Conservation (phyloP, 2,113 vertebrate genomes). For the Saccopteryx leptura region DNA sequence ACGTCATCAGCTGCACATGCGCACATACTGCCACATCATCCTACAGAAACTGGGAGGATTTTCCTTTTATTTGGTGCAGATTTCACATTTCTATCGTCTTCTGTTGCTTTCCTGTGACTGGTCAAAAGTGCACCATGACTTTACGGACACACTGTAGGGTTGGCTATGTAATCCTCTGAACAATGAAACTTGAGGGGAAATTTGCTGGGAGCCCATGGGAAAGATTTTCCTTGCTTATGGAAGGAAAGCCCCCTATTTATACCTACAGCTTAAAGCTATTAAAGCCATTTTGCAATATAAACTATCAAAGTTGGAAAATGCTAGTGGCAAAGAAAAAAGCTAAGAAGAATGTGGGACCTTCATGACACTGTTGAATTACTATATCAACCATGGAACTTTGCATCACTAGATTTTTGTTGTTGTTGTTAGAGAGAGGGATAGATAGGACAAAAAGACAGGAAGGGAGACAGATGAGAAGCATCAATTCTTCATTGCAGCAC, state of each 20-base stretch:
- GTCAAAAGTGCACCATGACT: too few species aligned
- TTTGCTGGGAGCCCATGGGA: not conserved
- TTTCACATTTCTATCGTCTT: too few species aligned
- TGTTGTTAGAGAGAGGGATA: too few species aligned
- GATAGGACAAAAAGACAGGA: too few species aligned
- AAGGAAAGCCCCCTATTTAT: not conserved
- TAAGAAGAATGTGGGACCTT: not conserved
- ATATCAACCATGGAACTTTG: not conserved
- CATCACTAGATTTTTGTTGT: not conserved
- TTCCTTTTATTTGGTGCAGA: too few species aligned
- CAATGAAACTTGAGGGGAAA: not conserved
- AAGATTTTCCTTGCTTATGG: not conserved
- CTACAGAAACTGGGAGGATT: too few species aligned
- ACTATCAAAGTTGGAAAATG: constrained; percentile 26
- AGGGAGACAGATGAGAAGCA: too few species aligned
- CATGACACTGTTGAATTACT: not conserved
- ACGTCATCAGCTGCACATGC: too few species aligned
- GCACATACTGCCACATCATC: too few species aligned
- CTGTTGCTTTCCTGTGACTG: too few species aligned
- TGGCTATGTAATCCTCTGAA: not conserved
- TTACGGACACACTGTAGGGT: not conserved
- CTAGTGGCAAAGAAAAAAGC: not conserved
- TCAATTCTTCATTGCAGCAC: too few species aligned
- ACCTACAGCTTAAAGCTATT: not conserved
- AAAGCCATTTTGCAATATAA: constrained; percentile 30